phyloP scores from a whole-genome alignment of 2,113 vertebrate species.

The Arvicanthis niloticus region DNA sequence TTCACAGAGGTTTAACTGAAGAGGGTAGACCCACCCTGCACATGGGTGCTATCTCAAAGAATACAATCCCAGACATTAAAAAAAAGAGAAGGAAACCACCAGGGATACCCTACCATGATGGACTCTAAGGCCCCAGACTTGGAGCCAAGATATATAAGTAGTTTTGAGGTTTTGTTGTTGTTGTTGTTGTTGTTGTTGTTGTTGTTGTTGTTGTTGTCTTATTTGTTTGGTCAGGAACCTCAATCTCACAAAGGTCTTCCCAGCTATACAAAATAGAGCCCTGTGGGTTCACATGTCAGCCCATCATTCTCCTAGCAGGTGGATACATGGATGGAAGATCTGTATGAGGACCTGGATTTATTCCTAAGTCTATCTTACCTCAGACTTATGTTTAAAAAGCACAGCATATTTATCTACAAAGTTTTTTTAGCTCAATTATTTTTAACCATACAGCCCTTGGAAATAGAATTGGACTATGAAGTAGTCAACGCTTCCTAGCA shows the following conservation, averaged over 20 bases:
- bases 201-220: neutral
- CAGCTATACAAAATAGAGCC: neutral
- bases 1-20: neutral
- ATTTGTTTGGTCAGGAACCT: neutral
- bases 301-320: neutral
- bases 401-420: neutral
- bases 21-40: neutral
- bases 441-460: neutral
- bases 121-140: neutral
- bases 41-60: neutral
- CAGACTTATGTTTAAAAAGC: neutral
- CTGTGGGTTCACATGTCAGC: neutral
- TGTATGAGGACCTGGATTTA: neutral
- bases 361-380: neutral
- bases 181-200: neutral
- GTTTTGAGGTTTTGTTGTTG: neutral
- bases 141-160: neutral
- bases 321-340: neutral
- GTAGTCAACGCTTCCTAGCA: conserved; percentile 9
- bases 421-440: neutral
- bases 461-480: neutral
- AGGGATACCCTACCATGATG: neutral
- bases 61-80: neutral
- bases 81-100: neutral
- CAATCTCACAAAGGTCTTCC: neutral